A percentile compares a stretch with the other conserved stretches of the same genome.
phyloP scores from a whole-genome alignment of 64 coral and sea anemone species.

The Stylophora pistillata region DNA sequence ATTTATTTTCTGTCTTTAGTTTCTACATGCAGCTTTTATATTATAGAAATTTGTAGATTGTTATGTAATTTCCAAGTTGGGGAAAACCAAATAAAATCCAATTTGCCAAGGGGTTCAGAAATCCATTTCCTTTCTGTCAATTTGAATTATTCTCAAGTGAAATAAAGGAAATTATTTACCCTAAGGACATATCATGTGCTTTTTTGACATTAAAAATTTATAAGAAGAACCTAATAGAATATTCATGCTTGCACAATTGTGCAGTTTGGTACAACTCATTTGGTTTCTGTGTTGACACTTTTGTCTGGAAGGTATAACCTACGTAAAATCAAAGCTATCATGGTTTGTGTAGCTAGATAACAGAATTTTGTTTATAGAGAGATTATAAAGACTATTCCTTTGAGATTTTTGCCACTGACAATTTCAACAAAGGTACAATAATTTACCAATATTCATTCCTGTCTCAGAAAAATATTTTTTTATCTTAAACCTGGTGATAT shows the following conservation, averaged over 20 bases:
- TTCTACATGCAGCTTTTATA: no score
- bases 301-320: not conserved
- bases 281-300: conserved; percentile 15
- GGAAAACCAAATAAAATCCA: not conserved
- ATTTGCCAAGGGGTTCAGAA: not conserved
- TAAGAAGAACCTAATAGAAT: not conserved
- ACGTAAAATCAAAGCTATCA: not conserved
- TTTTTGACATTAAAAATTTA: not conserved
- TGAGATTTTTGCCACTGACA: not conserved
- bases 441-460: no score
- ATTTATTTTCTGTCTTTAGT: no score
- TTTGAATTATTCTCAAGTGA: not conserved
- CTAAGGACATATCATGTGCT: not conserved
- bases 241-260: not conserved
- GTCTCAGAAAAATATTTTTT: no score
- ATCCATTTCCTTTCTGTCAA: conserved; percentile 7
- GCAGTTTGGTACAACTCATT: not conserved
- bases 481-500: no score
- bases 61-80: not conserved
- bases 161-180: not conserved
- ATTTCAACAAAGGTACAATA: not conserved
- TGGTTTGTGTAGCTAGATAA: not conserved
- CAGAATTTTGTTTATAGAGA: not conserved
- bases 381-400: not conserved
- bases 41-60: no score